Evolutionary conservation across 2,113 vertebrate genomes (phyloP).

Genomic region (Dromaius novaehollandiae): DNA sequence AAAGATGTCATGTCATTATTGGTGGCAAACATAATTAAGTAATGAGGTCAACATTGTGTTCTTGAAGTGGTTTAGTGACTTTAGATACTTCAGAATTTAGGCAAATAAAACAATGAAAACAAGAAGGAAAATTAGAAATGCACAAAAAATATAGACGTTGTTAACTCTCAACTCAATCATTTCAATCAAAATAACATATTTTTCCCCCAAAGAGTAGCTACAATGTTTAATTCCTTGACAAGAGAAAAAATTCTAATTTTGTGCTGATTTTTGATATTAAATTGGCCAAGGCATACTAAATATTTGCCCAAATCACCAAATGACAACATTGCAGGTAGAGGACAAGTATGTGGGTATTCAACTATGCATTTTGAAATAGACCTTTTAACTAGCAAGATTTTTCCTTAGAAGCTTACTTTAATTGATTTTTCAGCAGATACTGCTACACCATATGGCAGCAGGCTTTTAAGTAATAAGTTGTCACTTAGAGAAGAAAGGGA

Average conservation of each 20-base stretch:
- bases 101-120: neutral
- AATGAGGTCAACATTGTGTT: neutral
- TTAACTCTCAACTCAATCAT: neutral
- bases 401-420: slow-evolving; percentile 4
- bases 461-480: slow-evolving; percentile 53
- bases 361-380: neutral
- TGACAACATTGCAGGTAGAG: rapidly evolving
- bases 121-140: neutral
- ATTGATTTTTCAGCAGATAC: neutral
- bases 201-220: neutral
- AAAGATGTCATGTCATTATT: neutral
- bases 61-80: neutral
- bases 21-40: neutral
- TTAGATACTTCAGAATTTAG: neutral
- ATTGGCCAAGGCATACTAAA: neutral
- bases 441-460: slow-evolving; percentile 23
- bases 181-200: neutral
- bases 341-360: neutral
- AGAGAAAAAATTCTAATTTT: neutral
- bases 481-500: slow-evolving; percentile 45
- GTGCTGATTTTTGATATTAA: neutral
- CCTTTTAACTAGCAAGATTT: neutral
- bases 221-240: neutral
- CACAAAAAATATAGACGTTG: neutral
- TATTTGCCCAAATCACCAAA: neutral